phyloP scores from a whole-genome alignment of 1,140 invertebrate species.

The Temnothorax curvispinosus region DNA sequence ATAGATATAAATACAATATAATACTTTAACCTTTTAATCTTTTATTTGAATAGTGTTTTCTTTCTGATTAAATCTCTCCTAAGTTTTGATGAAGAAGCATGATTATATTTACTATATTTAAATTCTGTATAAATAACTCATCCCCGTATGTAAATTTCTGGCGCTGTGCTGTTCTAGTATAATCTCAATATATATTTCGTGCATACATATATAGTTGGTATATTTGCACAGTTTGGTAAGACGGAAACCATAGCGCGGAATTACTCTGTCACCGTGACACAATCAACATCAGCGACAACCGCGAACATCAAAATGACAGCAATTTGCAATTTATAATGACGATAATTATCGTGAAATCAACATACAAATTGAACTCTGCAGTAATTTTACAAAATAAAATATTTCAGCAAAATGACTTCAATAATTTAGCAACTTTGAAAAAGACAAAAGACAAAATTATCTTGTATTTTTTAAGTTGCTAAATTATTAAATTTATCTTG shows the following conservation, averaged over 20 bases:
- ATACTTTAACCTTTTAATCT: neutral
- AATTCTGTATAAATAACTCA: neutral
- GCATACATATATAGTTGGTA: neutral
- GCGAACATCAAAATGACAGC: neutral
- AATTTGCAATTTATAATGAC: slow-evolving; percentile 29
- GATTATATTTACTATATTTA: neutral
- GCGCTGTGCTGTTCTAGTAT: neutral
- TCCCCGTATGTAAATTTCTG: neutral
- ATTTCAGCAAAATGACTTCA: neutral
- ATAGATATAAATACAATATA: neutral
- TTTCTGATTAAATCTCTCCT: neutral
- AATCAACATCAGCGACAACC: slow-evolving; percentile 37
- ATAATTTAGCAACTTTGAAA: neutral
- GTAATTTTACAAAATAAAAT: neutral
- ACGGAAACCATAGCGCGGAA: slow-evolving; percentile 10
- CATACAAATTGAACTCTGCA: neutral
- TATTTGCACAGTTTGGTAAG: slow-evolving; percentile 43
- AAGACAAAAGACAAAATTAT: neutral
- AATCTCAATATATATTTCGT: slow-evolving; percentile 1
- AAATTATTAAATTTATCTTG: slow-evolving; percentile 13
- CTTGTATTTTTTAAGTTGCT: neutral
- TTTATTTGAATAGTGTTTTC: neutral
- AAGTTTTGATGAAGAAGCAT: neutral
- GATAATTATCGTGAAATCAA: slow-evolving; percentile 28
- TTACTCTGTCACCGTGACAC: slow-evolving; percentile 10